Conservation (phyloP, 92 coral and sea anemone species). For the Pocillopora grandis region DNA sequence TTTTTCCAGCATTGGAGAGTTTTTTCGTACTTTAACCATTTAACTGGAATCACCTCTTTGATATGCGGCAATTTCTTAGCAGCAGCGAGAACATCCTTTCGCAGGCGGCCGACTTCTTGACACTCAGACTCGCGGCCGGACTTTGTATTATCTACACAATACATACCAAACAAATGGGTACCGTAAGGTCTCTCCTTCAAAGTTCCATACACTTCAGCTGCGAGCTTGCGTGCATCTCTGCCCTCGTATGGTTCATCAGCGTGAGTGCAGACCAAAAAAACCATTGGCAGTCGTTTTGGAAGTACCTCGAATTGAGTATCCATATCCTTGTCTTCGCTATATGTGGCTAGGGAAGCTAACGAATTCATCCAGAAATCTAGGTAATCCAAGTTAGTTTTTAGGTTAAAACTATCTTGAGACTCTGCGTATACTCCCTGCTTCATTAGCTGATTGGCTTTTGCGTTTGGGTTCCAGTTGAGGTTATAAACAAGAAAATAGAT, state of each 20-base stretch:
- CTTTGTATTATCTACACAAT: slow-evolving; percentile 62
- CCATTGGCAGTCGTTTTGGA: slow-evolving; percentile 23
- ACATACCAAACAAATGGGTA: slow-evolving; percentile 24
- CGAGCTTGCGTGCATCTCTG: slow-evolving; percentile 20
- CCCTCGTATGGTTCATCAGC: slow-evolving; percentile 45
- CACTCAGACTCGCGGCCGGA: slow-evolving; percentile 42
- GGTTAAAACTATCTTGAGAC: slow-evolving; percentile 8
- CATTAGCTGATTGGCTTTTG: slow-evolving; percentile 23
- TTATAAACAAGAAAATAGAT: slow-evolving; percentile 52
- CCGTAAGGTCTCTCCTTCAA: slow-evolving; percentile 16
- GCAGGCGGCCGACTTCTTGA: slow-evolving; percentile 15
- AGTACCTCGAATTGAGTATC: neutral
- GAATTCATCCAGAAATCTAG: slow-evolving; percentile 63
- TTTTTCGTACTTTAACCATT: slow-evolving; percentile 47
- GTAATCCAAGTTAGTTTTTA: slow-evolving; percentile 47
- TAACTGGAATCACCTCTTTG: slow-evolving; percentile 30
- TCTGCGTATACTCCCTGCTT: slow-evolving; percentile 28
- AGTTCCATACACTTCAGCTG: slow-evolving; percentile 27
- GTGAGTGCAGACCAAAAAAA: slow-evolving; percentile 63
- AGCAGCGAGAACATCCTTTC: slow-evolving; percentile 20
- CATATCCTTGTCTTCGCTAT: neutral
- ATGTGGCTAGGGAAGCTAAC: slow-evolving; percentile 27
- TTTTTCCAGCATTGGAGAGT: neutral
- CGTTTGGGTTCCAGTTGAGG: slow-evolving; percentile 37
- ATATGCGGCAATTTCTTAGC: slow-evolving; percentile 25